These are phyloP conservation scores for Onychomys arenicola DNA, from an alignment of 2,797 vertebrate genomes.

Conservation along the genomic window DNA sequence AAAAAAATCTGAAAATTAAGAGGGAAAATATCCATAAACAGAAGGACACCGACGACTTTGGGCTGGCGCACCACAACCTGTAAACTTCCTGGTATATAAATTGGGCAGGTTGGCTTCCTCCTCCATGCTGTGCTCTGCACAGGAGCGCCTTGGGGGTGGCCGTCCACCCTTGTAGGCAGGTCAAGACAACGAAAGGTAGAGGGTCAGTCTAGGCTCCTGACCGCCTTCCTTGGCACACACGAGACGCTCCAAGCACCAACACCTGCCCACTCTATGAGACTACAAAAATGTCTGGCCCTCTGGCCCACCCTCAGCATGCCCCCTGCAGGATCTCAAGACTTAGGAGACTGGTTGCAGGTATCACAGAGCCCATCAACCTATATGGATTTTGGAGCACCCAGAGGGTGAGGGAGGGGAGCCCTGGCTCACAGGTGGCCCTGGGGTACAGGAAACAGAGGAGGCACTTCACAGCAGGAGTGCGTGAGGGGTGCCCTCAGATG, in stretches of 20 bases:
- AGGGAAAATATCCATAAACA: slow-evolving; percentile 55
- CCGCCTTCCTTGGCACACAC: neutral
- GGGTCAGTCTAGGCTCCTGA: neutral
- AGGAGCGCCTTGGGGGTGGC: fast-evolving
- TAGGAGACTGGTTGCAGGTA: neutral
- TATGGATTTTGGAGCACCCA: neutral
- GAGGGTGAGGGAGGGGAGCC: neutral
- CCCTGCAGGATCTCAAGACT: neutral
- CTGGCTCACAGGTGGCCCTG: fast-evolving
- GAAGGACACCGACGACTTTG: slow-evolving; percentile 68
- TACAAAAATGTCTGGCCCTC: neutral
- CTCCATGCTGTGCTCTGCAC: fast-evolving
- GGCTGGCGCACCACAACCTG: slow-evolving; percentile 71
- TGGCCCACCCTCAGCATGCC: fast-evolving
- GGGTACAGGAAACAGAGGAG: too few species aligned
- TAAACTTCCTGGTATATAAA: slow-evolving; percentile 68
- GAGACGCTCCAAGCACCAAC: neutral
- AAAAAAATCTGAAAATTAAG: slow-evolving; percentile 80
- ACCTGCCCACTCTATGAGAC: neutral
- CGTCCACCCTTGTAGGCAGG: neutral
- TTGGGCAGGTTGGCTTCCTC: neutral
- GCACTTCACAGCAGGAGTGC: neutral
- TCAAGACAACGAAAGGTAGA: neutral
- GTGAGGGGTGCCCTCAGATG: fast-evolving
- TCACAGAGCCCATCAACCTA: neutral